Evolutionary conservation across 2,888 invertebrate species (phyloP).

Genomic region (Xestia c-nigrum): DNA sequence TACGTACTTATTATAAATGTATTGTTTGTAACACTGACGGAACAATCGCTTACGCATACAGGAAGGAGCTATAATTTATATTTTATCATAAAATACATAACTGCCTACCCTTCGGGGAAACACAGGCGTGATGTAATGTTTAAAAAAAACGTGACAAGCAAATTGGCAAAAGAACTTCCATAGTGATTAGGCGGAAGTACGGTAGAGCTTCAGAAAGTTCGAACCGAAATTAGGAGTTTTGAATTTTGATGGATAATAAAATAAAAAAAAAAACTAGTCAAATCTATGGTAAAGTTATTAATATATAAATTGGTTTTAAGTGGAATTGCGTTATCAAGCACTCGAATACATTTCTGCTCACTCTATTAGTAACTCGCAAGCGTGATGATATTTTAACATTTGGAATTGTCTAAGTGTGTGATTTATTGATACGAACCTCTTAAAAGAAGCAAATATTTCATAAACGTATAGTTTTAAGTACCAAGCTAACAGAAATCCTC

Average conservation of each 20-base stretch:
- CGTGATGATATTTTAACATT: not conserved
- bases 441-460: not conserved
- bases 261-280: not conserved
- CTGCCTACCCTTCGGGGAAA: not conserved
- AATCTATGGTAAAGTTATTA: not conserved
- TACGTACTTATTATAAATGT: not conserved
- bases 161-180: not conserved
- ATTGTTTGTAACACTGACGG: not conserved
- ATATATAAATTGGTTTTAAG: not conserved
- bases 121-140: not conserved
- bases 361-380: not conserved
- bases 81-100: not conserved
- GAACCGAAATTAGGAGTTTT: too few relatives aligned
- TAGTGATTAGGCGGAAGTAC: not conserved
- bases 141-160: not conserved
- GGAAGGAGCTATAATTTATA: not conserved
- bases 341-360: not conserved
- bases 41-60: conserved; percentile 9
- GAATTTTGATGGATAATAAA: not conserved
- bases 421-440: conserved; percentile 3
- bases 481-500: conserved; percentile 43
- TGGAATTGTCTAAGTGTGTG: not conserved
- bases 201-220: conserved; percentile 9
- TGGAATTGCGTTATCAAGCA: not conserved
- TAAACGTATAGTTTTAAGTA: conserved; percentile 34